A percentile compares a stretch with the other conserved stretches of the same genome.
Conservation (phyloP, 2,113 vertebrate species). For the Phalacrocorax carbo region DNA sequence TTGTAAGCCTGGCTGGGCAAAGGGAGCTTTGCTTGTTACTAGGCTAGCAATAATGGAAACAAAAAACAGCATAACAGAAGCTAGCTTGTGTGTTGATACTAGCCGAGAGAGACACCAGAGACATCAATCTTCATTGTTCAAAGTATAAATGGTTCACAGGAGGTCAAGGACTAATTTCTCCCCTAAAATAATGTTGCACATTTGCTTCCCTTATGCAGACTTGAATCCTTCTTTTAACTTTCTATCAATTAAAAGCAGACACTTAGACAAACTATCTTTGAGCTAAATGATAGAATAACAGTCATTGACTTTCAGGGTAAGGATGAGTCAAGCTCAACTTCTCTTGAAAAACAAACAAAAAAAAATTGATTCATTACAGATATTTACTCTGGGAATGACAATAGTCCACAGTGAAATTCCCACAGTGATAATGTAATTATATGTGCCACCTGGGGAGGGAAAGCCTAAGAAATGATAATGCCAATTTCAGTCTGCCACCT, state of each 20-base stretch:
- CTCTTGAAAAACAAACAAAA: not conserved
- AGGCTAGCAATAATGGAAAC: not conserved
- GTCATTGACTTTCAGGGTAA: not conserved
- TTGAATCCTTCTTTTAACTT: not conserved
- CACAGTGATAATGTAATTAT: not conserved
- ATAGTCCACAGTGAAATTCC: not conserved
- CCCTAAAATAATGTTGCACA: not conserved
- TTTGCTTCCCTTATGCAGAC: not conserved
- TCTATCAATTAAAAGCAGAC: not conserved
- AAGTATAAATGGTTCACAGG: not conserved
- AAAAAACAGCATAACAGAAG: not conserved
- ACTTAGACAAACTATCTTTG: not conserved
- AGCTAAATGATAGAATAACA: not conserved
- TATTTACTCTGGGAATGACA: not conserved
- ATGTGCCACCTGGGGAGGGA: not conserved
- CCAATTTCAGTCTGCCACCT: not conserved
- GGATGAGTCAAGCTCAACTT: not conserved
- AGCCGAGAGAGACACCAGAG: not conserved
- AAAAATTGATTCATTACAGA: not conserved
- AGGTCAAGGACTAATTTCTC: constrained; percentile 26
- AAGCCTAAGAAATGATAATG: not conserved
- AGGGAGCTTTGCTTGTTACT: not conserved
- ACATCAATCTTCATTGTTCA: not conserved
- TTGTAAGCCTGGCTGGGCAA: not conserved
- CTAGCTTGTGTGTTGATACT: not conserved